Conservation (phyloP, 1,140 invertebrate species). For the Rhagoletis zephyria region DNA sequence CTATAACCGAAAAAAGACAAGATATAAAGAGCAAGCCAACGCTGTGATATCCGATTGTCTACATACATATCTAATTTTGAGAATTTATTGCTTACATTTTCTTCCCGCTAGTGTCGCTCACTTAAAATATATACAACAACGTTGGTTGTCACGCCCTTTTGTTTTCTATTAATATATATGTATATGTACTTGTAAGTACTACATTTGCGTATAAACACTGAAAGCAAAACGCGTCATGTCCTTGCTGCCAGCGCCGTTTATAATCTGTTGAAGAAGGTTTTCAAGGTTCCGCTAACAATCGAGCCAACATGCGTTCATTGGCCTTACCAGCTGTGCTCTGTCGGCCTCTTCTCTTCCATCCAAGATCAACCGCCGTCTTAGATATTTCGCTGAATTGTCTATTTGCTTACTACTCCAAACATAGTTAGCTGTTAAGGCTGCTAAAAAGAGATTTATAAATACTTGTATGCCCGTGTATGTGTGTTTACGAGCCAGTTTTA, state of each 20-base stretch:
- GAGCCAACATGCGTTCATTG: neutral
- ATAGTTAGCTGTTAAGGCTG: neutral
- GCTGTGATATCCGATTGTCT: neutral
- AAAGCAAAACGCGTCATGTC: neutral
- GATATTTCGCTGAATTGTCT: conserved; percentile 8
- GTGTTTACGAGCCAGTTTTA: neutral
- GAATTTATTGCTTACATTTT: too few relatives aligned
- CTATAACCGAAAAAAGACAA: conserved; percentile 24
- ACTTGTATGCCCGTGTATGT: neutral
- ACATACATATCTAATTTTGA: too few relatives aligned
- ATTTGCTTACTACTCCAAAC: conserved; percentile 1
- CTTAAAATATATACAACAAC: neutral
- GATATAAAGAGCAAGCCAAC: neutral
- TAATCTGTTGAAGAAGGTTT: conserved; percentile 13
- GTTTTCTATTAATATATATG: neutral
- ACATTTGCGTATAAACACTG: too few relatives aligned
- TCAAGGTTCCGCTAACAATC: neutral
- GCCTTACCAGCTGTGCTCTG: neutral
- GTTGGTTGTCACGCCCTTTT: neutral
- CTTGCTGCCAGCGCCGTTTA: neutral
- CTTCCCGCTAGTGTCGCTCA: too few relatives aligned
- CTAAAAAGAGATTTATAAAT: neutral
- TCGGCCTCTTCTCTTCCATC: neutral
- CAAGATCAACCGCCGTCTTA: neutral
- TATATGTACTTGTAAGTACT: neutral